phyloP scores from a whole-genome alignment of 2,888 invertebrate species.

The Lissonota sp. region DNA sequence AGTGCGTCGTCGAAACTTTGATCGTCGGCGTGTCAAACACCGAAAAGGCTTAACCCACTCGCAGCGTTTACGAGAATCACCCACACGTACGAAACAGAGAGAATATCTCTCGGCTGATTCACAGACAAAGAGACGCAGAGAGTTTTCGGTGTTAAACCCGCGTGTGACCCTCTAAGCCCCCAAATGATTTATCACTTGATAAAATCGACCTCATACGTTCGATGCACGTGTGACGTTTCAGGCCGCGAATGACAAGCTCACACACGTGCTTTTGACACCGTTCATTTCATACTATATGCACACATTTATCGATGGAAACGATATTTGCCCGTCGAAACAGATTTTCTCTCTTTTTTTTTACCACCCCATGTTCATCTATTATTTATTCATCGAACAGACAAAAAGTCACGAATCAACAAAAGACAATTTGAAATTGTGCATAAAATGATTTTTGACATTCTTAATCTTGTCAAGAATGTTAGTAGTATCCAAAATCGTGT shows the following conservation, averaged over 20 bases:
- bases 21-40: slow-evolving; percentile 37
- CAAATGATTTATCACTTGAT: slow-evolving; percentile 74
- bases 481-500: too few relatives aligned
- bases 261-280: too few relatives aligned
- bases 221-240: slow-evolving; percentile 53
- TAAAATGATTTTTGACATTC: too few relatives aligned
- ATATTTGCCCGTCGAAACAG: too few relatives aligned
- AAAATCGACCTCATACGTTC: slow-evolving; percentile 67
- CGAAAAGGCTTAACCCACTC: slow-evolving; percentile 33
- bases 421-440: too few relatives aligned
- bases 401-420: too few relatives aligned
- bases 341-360: too few relatives aligned
- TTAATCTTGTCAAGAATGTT: too few relatives aligned
- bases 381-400: too few relatives aligned
- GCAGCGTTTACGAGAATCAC: slow-evolving; percentile 18
- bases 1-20: slow-evolving; percentile 12
- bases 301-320: too few relatives aligned
- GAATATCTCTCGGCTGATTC: slow-evolving; percentile 27
- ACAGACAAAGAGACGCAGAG: slow-evolving; percentile 14
- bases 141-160: slow-evolving; percentile 37
- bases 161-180: slow-evolving; percentile 4
- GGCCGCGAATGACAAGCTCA: background rate
- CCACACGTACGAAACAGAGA: slow-evolving; percentile 1
- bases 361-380: too few relatives aligned
- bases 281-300: too few relatives aligned